phyloP scores from a whole-genome alignment of 2,888 invertebrate genomes.

The Tineola bisselliella region DNA sequence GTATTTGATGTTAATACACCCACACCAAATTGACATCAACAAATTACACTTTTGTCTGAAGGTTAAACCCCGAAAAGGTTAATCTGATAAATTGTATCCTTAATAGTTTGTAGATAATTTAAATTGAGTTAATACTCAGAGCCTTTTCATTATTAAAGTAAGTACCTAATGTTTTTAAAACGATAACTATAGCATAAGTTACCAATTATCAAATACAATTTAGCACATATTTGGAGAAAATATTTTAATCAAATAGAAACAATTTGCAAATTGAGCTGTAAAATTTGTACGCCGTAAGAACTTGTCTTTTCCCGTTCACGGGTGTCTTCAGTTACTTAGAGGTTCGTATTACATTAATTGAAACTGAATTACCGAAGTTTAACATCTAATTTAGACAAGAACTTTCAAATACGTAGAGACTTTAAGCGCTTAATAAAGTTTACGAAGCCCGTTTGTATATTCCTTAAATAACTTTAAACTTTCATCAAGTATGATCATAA shows the following conservation, averaged over 20 bases:
- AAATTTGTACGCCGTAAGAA: conserved; percentile 5
- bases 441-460: not conserved
- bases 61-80: not conserved
- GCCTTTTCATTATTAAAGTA: not conserved
- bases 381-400: not conserved
- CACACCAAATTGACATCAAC: not conserved
- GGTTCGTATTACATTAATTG: conserved; percentile 9
- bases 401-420: not conserved
- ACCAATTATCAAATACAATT: no score
- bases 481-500: not conserved
- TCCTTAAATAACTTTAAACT: not conserved
- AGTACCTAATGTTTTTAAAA: not conserved
- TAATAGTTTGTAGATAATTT: not conserved
- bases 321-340: not conserved
- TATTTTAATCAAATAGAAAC: not conserved
- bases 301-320: not conserved
- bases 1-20: not conserved
- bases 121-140: not conserved
- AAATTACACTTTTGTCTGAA: not conserved
- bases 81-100: not conserved
- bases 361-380: conserved; percentile 4
- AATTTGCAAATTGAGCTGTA: not conserved
- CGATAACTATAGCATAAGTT: no score
- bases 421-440: conserved; percentile 7
- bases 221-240: no score